These are phyloP conservation scores for Scaptomyza parva DNA, from an alignment of 2,888 invertebrate species.

Conservation along the genomic window DNA sequence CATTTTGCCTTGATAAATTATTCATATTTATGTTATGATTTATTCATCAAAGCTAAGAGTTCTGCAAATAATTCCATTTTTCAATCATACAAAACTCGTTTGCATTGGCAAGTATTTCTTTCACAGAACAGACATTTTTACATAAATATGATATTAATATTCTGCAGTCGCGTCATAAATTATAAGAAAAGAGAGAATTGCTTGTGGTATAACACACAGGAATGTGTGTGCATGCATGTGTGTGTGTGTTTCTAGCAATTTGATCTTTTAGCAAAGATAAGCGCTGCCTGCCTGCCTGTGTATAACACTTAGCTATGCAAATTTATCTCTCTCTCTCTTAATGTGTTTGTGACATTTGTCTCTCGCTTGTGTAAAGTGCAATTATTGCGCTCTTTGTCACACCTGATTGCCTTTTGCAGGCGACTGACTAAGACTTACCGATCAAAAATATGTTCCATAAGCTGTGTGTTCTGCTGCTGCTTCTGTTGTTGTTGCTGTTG, in stretches of 20 bases:
- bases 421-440: slow-evolving; percentile 74
- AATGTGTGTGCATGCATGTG: neutral
- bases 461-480: slow-evolving; percentile 38
- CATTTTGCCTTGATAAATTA: neutral
- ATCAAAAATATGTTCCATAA: slow-evolving; percentile 74
- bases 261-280: neutral
- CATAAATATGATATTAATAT: neutral
- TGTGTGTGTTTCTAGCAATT: neutral
- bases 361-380: neutral
- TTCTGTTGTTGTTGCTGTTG: slow-evolving; percentile 14
- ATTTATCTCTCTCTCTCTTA: neutral
- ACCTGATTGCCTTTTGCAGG: neutral
- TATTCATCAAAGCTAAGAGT: neutral
- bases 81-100: neutral
- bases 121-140: neutral
- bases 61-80: neutral
- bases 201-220: no score
- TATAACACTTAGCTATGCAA: neutral
- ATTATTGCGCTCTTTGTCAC: neutral
- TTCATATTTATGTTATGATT: slow-evolving; percentile 6
- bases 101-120: neutral
- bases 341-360: neutral
- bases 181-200: neutral
- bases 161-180: neutral
- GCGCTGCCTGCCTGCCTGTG: neutral